Conservation (phyloP, 2,113 vertebrate genomes). For the Lycaon pictus region DNA sequence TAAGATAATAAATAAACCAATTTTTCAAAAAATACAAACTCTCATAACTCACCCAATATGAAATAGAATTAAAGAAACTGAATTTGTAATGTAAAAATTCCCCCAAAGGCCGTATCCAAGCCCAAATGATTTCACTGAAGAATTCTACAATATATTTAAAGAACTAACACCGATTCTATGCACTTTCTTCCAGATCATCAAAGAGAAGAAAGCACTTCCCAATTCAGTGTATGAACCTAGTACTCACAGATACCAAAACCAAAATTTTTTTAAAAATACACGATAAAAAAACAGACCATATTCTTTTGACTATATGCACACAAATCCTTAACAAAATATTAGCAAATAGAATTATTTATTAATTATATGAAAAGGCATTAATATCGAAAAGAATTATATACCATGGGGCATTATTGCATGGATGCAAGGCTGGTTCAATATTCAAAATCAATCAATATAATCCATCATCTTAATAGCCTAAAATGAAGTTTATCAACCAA, state of each 20-base stretch:
- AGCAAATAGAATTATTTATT: background rate
- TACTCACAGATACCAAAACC: background rate
- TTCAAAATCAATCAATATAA: background rate
- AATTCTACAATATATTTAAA: background rate
- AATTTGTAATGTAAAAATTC: background rate
- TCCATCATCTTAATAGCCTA: background rate
- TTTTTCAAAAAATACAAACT: background rate
- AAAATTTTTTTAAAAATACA: background rate
- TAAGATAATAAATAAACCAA: background rate
- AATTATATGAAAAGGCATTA: background rate
- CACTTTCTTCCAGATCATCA: background rate
- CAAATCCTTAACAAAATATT: background rate
- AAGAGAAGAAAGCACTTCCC: background rate
- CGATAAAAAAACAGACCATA: background rate
- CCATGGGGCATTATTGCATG: background rate
- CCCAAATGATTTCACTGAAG: background rate
- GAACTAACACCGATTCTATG: background rate
- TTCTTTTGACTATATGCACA: background rate
- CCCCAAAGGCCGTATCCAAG: background rate
- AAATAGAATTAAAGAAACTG: conserved; percentile 12
- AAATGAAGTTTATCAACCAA: background rate
- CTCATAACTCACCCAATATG: background rate
- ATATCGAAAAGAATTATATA: background rate
- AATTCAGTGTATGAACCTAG: background rate
- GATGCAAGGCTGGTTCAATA: background rate